A percentile compares a stretch with the other conserved stretches of the same genome.
Evolutionary conservation across 1,140 invertebrate species (phyloP).

Genomic region (Drosophila simulans): DNA sequence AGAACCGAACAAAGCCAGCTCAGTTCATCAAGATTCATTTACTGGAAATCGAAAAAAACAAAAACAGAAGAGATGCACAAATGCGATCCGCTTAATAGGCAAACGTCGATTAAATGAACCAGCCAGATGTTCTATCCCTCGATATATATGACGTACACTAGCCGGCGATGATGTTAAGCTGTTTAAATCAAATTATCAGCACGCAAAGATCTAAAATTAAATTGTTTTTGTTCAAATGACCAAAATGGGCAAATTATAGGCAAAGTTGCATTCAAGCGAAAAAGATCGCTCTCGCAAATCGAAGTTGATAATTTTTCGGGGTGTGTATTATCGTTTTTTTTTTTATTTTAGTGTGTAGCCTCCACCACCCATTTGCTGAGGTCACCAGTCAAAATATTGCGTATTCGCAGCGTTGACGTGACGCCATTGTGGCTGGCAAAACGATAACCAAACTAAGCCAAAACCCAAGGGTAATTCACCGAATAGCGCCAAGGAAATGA

Average conservation of each 20-base stretch:
- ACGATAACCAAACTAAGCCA: conserved; percentile 13
- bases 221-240: conserved; percentile 46
- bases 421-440: conserved; percentile 61
- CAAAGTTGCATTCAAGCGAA: conserved; percentile 74
- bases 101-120: conserved; percentile 40
- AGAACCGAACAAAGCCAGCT: conserved; percentile 33
- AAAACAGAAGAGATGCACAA: conserved; percentile 29
- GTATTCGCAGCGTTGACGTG: conserved; percentile 65
- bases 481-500: conserved; percentile 57
- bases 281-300: conserved; percentile 3
- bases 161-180: conserved; percentile 18
- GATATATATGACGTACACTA: conserved; percentile 3
- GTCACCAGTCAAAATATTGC: conserved; percentile 73
- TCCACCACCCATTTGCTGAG: conserved; percentile 48
- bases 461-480: conserved; percentile 41
- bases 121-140: conserved; percentile 38
- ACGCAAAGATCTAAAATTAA: conserved; percentile 62
- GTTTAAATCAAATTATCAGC: conserved; percentile 67
- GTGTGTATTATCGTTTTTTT: conserved; percentile 21
- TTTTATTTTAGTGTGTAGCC: background rate
- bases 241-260: conserved; percentile 59
- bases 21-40: conserved; percentile 46
- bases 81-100: conserved; percentile 48
- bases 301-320: conserved; percentile 12
- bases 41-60: conserved; percentile 21